Percentiles rank a stretch among this genome's conserved stretches.
phyloP scores from a whole-genome alignment of 2,797 vertebrate species.

The Rhadinocentrus ornatus region DNA sequence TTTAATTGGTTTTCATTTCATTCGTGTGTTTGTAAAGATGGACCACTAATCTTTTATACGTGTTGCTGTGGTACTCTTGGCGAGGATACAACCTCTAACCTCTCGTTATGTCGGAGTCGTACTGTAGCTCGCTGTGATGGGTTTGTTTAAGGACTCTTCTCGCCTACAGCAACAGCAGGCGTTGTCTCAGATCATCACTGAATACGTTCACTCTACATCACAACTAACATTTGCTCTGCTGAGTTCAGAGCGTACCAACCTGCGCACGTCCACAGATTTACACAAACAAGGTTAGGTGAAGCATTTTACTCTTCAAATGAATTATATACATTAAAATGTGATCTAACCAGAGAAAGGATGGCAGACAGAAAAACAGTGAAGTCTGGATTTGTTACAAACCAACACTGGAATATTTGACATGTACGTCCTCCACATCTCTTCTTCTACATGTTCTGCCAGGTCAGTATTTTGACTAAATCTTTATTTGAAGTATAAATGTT shows the following conservation, averaged over 20 bases:
- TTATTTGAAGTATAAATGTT: conserved; percentile 8
- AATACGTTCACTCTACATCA: conserved; percentile 10
- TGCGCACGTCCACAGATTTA: background rate
- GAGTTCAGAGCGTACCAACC: background rate
- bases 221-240: conserved; percentile 7
- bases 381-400: no score
- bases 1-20: conserved; percentile 26
- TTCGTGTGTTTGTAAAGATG: conserved; percentile 50
- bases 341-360: no score
- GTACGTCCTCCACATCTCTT: no score
- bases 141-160: conserved; percentile 56
- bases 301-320: no score
- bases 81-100: conserved; percentile 62
- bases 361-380: no score
- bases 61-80: conserved; percentile 40
- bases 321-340: no score
- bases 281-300: no score
- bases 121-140: conserved; percentile 71
- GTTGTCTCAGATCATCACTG: conserved; percentile 4
- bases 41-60: conserved; percentile 49
- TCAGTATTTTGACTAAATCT: conserved; percentile 54
- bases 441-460: conserved; percentile 14
- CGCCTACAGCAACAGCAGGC: no score
- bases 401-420: no score
- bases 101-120: conserved; percentile 52